Evolutionary conservation across 2,797 vertebrate species (phyloP), one percentile per base, ranked within the genome.

Genomic region (Somateria mollissima): DNA sequence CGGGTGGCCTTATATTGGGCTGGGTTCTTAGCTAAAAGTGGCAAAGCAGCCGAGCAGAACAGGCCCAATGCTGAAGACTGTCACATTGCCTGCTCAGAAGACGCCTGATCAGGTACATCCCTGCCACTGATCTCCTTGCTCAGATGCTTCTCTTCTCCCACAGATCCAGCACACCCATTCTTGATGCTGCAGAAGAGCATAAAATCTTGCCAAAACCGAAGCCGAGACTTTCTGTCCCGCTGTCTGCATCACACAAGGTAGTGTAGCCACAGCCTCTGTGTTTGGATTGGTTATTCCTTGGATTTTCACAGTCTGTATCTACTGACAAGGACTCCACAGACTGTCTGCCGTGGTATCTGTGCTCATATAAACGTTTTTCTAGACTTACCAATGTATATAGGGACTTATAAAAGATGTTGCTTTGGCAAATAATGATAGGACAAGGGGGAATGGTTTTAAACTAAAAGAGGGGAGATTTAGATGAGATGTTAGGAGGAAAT

Each of bases 191-290:
- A 49, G 90, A 87, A 77, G 89, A 75, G 24, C 13, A 4, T 54
- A 89, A 89, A 20, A n/a, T 74, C 81, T 71, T 89, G n/a, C 95
- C 92, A 43, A 96, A 96, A 76, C 87, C 6, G 0, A 95, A 96
- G 76, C 91, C 49, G 1, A 90, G 84, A 56, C 36, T 90, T 71
- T 32, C 62, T n/a, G 8, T 69, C 32, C 71, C 6, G 0, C 69
- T 73, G 6, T 58, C 86, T 57, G 58, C 85, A 10, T 75, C 87
- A 6, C 32, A 92, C 73, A 90, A 97, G 97, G 97, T 97, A 97
- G 21, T 56, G 49, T 5, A 64, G 70, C 27, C 69, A 41, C 53
- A 72, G 69, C 43, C 24, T 60, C 72, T 75, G 57, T 8, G 3
- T 51, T 86, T 81, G 3, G 10, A 54, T 83, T 77, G 3, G 2